Evolutionary conservation across 2,113 vertebrate species (phyloP), one percentile per base, ranked within the genome.

Genomic region (Cacatua alba): DNA sequence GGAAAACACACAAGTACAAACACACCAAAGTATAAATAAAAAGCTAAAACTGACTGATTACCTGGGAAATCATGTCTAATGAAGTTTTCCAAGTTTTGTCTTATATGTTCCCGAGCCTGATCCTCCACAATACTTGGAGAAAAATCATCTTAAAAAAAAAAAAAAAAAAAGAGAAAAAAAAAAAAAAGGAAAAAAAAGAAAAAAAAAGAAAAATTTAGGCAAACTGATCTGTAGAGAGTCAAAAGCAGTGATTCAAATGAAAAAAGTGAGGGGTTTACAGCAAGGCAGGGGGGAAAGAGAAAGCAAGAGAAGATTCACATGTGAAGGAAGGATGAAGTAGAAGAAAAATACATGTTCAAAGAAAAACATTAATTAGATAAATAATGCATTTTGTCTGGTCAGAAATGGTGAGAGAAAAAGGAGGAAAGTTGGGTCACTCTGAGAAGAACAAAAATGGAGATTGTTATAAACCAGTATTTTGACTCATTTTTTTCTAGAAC

Each of bases 21-120:
- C 11, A 78, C 20, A 25, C 1, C 7, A 21, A 94, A 74, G 10
- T 53, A 80, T 7, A 88, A 60, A 75, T 15, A 62, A 8, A 24
- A 81, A 72, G 35, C 18, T 7, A 63, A 23, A 80, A 69, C 13
- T 53, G n/a, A 19, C 16, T 65, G n/a, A 37, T 98, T 97, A 99
- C 99, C 99, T 96, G 98, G 95, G 97, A 99, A 99, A 82, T 99
- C 98, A 43, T 97, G 97, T 72, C 94, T 98, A 97, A 99, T 98
- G 80, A 99, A 99, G 59, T 81, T 95, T 98, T 99, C 98, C 93
- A 99, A 96, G 92, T 98, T 99, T 94, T 98, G 97, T 41, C 99
- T 97, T 96, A 99, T 99, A 96, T 98, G 89, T 88, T 99, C 99
- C 92, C 99, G 98, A 69, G 99, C 98, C 43, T 98, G 97, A 80